Percentiles rank a stretch among this genome's conserved stretches.
These are phyloP conservation scores for Agrotis ipsilon DNA, from an alignment of 2,888 invertebrate species.

Conservation along the genomic window DNA sequence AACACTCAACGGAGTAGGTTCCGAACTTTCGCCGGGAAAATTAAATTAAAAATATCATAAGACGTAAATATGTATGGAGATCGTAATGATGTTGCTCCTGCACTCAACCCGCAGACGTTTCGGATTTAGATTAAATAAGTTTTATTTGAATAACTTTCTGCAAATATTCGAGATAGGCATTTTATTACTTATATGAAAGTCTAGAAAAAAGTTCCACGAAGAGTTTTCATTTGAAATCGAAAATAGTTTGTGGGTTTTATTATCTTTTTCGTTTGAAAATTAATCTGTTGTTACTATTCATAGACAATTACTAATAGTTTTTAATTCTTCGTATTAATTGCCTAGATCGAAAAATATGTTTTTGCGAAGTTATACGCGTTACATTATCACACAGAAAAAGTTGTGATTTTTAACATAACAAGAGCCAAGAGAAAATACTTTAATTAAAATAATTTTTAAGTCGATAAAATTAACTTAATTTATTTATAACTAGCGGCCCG, in stretches of 20 bases:
- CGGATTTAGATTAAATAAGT: constrained; percentile 73
- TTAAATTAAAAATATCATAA: constrained; percentile 91
- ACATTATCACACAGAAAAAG: constrained; percentile 14
- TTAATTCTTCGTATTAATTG: too few species aligned
- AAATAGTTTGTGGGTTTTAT: constrained; percentile 50
- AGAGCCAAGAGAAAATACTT: constrained; percentile 16
- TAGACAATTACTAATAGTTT: constrained; percentile 32
- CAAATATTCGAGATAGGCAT: constrained; percentile 62
- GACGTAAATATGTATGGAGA: constrained; percentile 88
- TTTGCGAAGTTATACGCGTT: neutral
- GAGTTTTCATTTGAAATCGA: constrained; percentile 46
- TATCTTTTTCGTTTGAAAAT: constrained; percentile 40
- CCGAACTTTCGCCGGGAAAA: constrained; percentile 90
- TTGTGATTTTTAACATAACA: constrained; percentile 21
- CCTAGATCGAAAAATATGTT: too few species aligned
- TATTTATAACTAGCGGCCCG: too few species aligned
- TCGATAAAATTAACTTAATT: constrained; percentile 10
- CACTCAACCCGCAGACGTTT: constrained; percentile 72
- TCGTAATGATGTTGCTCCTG: constrained; percentile 87
- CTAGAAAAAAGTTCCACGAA: constrained; percentile 29
- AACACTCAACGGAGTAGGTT: constrained; percentile 91
- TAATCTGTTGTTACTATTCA: constrained; percentile 36
- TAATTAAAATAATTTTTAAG: constrained; percentile 19
- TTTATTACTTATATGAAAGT: constrained; percentile 49
- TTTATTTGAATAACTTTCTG: constrained; percentile 67